phyloP scores from a whole-genome alignment of 2,888 invertebrate species.

The Lasioglossum calceatum region DNA sequence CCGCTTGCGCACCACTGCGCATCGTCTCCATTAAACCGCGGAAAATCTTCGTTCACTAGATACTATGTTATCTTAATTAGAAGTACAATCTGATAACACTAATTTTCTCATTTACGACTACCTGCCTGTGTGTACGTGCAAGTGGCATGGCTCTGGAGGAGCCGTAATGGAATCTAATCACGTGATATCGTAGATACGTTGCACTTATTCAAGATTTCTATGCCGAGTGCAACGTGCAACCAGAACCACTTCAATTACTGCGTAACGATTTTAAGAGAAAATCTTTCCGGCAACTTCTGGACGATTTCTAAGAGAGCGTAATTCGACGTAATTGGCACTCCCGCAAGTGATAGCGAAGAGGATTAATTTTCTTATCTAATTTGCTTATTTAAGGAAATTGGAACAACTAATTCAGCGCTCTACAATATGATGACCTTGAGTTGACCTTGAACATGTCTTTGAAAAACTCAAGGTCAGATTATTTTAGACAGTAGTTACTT shows the following conservation, averaged over 20 bases:
- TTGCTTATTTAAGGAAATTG: too few relatives aligned
- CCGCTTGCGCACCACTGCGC: too few relatives aligned
- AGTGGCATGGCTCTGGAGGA: not conserved
- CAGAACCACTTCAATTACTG: not conserved
- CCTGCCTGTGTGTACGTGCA: not conserved
- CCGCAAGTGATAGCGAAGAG: too few relatives aligned
- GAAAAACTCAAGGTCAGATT: too few relatives aligned
- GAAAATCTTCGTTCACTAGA: conserved; percentile 13
- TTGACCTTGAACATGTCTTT: too few relatives aligned
- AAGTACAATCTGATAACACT: not conserved
- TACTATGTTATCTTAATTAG: conserved; percentile 3
- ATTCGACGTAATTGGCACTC: not conserved
- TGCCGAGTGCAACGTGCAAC: not conserved
- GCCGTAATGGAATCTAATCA: not conserved
- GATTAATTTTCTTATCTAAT: too few relatives aligned
- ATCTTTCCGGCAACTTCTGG: not conserved
- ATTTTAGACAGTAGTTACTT: too few relatives aligned
- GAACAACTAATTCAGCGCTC: too few relatives aligned
- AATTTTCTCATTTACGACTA: not conserved
- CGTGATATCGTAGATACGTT: not conserved
- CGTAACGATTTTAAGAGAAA: not conserved
- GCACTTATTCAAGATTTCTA: not conserved
- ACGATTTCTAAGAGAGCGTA: not conserved
- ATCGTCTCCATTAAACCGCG: not conserved
- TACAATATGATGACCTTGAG: too few relatives aligned